Base-by-base conservation (phyloP, 2,113 vertebrate species). In the Scophthalmus maximus region DNA sequence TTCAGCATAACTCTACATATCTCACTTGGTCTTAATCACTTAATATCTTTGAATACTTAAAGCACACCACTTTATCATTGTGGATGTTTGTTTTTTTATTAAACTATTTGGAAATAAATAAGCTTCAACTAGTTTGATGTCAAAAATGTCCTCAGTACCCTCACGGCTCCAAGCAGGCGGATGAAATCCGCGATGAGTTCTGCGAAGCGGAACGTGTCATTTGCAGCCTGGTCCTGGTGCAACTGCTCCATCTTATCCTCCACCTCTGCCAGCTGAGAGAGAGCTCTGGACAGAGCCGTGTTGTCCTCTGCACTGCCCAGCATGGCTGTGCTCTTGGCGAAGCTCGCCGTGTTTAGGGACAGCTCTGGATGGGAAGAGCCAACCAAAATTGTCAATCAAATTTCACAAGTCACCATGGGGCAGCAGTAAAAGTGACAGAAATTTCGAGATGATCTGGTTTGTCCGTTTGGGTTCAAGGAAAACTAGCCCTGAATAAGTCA, bases 281-380 rank as follows among this genome's bases (percentile, higher is more conserved):
- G 94, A 0, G 97, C 98, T 2, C 98, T 91, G 8, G 98, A 99
- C 36, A 99, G 91, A 2, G 97, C 97, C 0, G 98, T 98, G 94
- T 98, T 98, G 92, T 99, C 98, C 92, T 99, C 98, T 0, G 97
- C 97, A 82, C 97, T 99, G 44, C 97, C 98, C 75, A 99, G 92
- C 97, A 99, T 98, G 73, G 97, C 98, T 11, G 96, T 79, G 10
- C 98, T 99, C 93, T 98, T 99, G 14, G 97, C 96, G 76, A 99
- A 98, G 86, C 95, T 94, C 1, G 95, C 96, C 0, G 98, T 99
- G 69, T 97, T 97, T 74, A 95, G 1, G 0, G 96, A 97, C 22
- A 99, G 88, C 73, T 95, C 94, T 95, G 81, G 9, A 59, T 44
- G 8, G 1, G 8, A 6, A 32, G 29, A 30, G 17, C 0, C 2